Evolutionary conservation across 1,140 invertebrate species (phyloP).

Genomic region (Sitophilus oryzae): DNA sequence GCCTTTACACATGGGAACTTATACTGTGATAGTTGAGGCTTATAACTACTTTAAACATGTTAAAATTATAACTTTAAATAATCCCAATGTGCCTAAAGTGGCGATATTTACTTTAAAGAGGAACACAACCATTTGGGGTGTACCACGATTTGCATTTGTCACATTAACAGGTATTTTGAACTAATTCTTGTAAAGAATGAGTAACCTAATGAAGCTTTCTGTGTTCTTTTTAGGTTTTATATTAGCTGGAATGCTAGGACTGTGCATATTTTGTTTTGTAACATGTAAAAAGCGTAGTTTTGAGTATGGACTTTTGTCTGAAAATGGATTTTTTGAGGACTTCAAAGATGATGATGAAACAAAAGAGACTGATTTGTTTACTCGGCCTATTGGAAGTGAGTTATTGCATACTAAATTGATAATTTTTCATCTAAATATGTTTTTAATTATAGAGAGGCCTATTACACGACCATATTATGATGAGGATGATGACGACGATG

Average conservation of each 20-base stretch:
- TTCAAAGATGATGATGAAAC: conserved; percentile 48
- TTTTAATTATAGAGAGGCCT: conserved; percentile 29
- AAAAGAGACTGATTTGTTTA: conserved; percentile 58
- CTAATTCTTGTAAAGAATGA: too few species aligned
- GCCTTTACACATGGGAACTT: conserved; percentile 49
- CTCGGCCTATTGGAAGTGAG: conserved; percentile 51
- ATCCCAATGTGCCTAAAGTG: conserved; percentile 45
- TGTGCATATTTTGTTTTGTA: conserved; percentile 47
- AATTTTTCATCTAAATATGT: background rate
- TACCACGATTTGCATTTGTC: conserved; percentile 68
- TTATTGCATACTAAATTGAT: background rate
- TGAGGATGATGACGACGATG: conserved; percentile 36
- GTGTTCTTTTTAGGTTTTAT: conserved; percentile 45
- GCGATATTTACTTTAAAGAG: conserved; percentile 61
- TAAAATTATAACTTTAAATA: conserved; percentile 49
- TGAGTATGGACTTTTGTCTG: conserved; percentile 43
- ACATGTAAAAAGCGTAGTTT: conserved; percentile 42
- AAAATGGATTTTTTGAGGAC: conserved; percentile 32
- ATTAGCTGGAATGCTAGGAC: conserved; percentile 42
- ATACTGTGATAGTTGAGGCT: conserved; percentile 53
- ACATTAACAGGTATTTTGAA: conserved; percentile 67
- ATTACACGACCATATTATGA: conserved; percentile 41
- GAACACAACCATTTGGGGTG: conserved; percentile 61
- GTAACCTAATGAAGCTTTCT: too few species aligned
- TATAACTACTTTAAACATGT: conserved; percentile 50